Evolutionary conservation across 1,140 invertebrate species (phyloP).

Genomic region (Brevipalpus yothersi): DNA sequence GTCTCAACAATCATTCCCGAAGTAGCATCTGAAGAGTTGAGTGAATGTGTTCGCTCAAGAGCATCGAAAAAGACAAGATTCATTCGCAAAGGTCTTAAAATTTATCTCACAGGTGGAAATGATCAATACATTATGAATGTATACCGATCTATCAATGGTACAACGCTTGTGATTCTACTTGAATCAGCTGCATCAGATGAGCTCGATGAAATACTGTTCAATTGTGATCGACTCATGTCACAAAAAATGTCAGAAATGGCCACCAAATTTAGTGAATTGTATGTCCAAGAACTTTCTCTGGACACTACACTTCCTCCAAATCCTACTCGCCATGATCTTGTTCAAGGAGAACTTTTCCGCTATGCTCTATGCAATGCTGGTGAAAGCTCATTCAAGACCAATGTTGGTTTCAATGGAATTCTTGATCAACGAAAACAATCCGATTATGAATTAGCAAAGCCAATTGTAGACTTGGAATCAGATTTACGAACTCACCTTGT

Average conservation of each 20-base stretch:
- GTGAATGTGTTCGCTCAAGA: not conserved
- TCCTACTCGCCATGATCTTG: not conserved
- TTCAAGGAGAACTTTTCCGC: not conserved
- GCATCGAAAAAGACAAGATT: conserved; percentile 2
- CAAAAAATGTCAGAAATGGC: not conserved
- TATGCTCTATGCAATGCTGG: conserved; percentile 2
- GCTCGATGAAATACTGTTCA: not conserved
- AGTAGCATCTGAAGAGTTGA: conserved; percentile 6
- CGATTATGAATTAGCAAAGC: conserved; percentile 5
- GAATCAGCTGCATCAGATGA: not conserved
- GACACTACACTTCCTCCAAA: not conserved
- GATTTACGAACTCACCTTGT: not conserved
- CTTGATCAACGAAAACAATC: conserved; percentile 4
- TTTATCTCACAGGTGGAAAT: not conserved
- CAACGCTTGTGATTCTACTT: conserved; percentile 4
- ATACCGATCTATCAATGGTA: conserved; percentile 7
- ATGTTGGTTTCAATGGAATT: conserved; percentile 1
- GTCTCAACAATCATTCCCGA: conserved; percentile 5
- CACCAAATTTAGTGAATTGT: conserved; percentile 3
- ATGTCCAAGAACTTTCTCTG: not conserved
- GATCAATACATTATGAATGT: conserved; percentile 1
- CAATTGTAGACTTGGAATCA: conserved; percentile 7
- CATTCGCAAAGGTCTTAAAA: not conserved
- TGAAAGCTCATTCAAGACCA: not conserved
- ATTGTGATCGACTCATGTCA: conserved; percentile 4